These are phyloP conservation scores for Heliornis fulica DNA, from an alignment of 2,113 vertebrate species.

Conservation along the genomic window DNA sequence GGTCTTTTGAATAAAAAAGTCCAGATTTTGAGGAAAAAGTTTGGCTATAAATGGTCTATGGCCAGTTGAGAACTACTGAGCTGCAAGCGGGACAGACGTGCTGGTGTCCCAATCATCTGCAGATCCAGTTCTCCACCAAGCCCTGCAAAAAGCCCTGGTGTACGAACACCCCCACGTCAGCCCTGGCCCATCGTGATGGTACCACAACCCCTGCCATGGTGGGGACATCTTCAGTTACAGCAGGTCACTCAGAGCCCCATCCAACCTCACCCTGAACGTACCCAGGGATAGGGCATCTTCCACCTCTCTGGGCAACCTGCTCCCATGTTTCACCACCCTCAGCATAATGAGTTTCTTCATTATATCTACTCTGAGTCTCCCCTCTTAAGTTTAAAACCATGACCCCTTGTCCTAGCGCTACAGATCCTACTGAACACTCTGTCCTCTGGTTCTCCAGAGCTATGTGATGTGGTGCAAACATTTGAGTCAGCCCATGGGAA, in stretches of 20 bases:
- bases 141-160: not conserved
- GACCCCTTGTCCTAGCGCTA: no score
- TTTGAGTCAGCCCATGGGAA: not conserved
- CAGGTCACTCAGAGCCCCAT: not conserved
- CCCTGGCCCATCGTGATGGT: not conserved
- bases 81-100: rapidly evolving
- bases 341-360: no score
- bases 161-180: not conserved
- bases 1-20: not conserved
- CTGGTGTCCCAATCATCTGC: rapidly evolving
- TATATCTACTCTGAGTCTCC: not conserved
- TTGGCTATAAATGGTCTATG: not conserved
- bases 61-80: not conserved
- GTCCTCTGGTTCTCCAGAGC: not conserved
- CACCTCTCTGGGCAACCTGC: not conserved
- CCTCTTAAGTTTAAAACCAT: not conserved
- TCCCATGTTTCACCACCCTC: not conserved
- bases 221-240: no score
- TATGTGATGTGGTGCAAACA: not conserved
- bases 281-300: not conserved
- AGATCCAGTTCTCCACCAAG: not conserved
- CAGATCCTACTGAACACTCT: not conserved
- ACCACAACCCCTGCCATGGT: not conserved
- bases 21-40: not conserved
- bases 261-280: not conserved